Base-by-base conservation (phyloP, 2,113 vertebrate species). In the Tragelaphus buxtoni region DNA sequence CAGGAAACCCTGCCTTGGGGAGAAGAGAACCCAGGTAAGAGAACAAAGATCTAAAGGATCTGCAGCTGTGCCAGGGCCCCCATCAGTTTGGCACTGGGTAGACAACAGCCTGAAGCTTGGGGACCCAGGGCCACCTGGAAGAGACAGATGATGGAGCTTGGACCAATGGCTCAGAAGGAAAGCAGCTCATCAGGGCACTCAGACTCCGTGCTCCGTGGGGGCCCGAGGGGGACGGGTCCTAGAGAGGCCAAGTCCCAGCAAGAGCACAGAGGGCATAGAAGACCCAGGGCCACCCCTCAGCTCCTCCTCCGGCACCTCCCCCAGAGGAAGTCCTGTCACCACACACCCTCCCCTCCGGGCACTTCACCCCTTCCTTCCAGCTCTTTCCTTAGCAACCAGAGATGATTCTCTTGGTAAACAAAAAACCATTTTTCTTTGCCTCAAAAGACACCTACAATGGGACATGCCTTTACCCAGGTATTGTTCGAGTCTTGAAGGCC, bases 401-500 rank as follows among this genome's bases (percentile, higher is more conserved):
- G 30, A 74, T n/a, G 76, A 80, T 47, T 61, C 58, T 85, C 13
- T 30, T 55, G 49, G 74, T 47, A 91, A 91, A 79, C 60, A 61
- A 82, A 93, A 63, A 89, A 49, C 28, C 26, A 35, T n/a, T 72
- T 91, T 95, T 65, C 87, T 88, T 87, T 95, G 47, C 58, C 77
- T 77, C 63, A 81, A 90, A 95, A 45, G 55, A 88, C 85, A 88
- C 69, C 51, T 69, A 55, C 89, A 88, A 85, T 56, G 86, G 94
- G 79, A 35, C 22, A 35, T 32, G n/a, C 56, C 82, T 95, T 77
- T 28, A 30, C 45, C 79, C 32, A 11, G 77, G 55, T 45, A 42
- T 61, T 35, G 53, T 69, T 82, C 69, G 49, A 95, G 79, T 3
- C 74, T 47, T 32, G 79, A 86, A 96, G 17, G 35, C 30, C 83